A percentile compares a stretch with the other conserved stretches of the same genome.
These are phyloP conservation scores for Parascotia fuliginaria DNA, from an alignment of 2,888 invertebrate species.

Conservation along the genomic window DNA sequence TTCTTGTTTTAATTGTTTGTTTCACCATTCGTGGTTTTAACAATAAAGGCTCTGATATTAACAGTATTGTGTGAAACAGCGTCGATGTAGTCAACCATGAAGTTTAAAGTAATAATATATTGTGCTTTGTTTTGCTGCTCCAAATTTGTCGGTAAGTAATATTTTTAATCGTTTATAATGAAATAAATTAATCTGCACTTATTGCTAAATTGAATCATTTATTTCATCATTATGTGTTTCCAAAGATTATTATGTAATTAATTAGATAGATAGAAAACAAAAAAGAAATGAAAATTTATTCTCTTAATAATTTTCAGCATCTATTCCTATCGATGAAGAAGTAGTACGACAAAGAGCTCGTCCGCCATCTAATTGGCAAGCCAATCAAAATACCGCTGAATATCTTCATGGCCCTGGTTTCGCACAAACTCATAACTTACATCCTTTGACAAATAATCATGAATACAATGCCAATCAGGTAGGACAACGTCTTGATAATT, in stretches of 20 bases:
- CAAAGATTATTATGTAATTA: too few species aligned
- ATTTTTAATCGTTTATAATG: too few species aligned
- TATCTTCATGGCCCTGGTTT: slow-evolving; percentile 16
- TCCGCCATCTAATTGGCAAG: slow-evolving; percentile 17
- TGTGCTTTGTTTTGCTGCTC: slow-evolving; percentile 49
- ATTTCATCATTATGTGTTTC: too few species aligned
- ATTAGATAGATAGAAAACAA: neutral
- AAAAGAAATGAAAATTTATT: neutral
- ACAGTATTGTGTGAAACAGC: slow-evolving; percentile 54
- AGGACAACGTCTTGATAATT: slow-evolving; percentile 3
- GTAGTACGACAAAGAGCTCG: slow-evolving; percentile 23
- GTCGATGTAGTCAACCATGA: slow-evolving; percentile 49
- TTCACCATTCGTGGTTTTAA: slow-evolving; percentile 51
- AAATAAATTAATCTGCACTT: too few species aligned
- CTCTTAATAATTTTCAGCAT: slow-evolving; percentile 34
- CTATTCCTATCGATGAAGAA: slow-evolving; percentile 32
- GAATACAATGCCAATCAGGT: slow-evolving; percentile 11
- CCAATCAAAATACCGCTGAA: slow-evolving; percentile 13
- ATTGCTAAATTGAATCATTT: too few species aligned
- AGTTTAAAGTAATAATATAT: slow-evolving; percentile 46
- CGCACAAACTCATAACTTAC: slow-evolving; percentile 28
- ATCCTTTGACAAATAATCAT: slow-evolving; percentile 2
- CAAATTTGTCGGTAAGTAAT: slow-evolving; percentile 54
- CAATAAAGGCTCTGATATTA: slow-evolving; percentile 40
- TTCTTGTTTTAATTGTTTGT: slow-evolving; percentile 50